A percentile compares a stretch with the other conserved stretches of the same genome.
Evolutionary conservation across 2,888 invertebrate genomes (phyloP).

Genomic region (Sarcophaga rosellei): DNA sequence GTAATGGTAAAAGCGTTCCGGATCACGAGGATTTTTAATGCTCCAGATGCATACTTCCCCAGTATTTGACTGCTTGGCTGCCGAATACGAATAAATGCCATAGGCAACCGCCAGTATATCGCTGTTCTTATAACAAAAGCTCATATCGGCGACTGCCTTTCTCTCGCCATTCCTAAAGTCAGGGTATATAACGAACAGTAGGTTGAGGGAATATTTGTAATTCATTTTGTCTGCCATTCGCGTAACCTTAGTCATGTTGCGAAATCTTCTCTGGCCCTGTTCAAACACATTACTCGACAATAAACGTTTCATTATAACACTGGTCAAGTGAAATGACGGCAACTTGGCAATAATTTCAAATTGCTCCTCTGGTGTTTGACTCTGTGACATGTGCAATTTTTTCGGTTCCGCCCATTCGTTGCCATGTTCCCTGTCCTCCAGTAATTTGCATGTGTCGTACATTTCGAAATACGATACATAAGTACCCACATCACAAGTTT

Average conservation of each 20-base stretch:
- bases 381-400: slow-evolving; percentile 69
- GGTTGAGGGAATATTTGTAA: slow-evolving; percentile 85
- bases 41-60: slow-evolving; percentile 90
- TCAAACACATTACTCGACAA: slow-evolving; percentile 86
- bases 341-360: slow-evolving; percentile 64
- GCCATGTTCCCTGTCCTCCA: slow-evolving; percentile 68
- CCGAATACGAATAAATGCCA: slow-evolving; percentile 85
- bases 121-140: slow-evolving; percentile 85
- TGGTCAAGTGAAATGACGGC: slow-evolving; percentile 83
- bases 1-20: slow-evolving; percentile 87
- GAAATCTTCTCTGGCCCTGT: slow-evolving; percentile 86
- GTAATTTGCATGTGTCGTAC: slow-evolving; percentile 85
- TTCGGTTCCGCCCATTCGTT: slow-evolving; percentile 56
- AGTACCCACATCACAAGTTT: slow-evolving; percentile 83
- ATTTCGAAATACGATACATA: slow-evolving; percentile 90
- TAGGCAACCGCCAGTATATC: slow-evolving; percentile 89
- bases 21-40: slow-evolving; percentile 89
- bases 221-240: slow-evolving; percentile 84
- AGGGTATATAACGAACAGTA: slow-evolving; percentile 85
- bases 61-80: slow-evolving; percentile 81
- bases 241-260: slow-evolving; percentile 84
- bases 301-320: slow-evolving; percentile 86
- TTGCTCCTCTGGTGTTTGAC: slow-evolving; percentile 60
- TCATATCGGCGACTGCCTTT: slow-evolving; percentile 84
- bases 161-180: slow-evolving; percentile 75